Evolutionary conservation across 2,888 invertebrate genomes (phyloP), one percentile per base, ranked within the genome.

Genomic region (Nephrotoma guestfalica): DNA sequence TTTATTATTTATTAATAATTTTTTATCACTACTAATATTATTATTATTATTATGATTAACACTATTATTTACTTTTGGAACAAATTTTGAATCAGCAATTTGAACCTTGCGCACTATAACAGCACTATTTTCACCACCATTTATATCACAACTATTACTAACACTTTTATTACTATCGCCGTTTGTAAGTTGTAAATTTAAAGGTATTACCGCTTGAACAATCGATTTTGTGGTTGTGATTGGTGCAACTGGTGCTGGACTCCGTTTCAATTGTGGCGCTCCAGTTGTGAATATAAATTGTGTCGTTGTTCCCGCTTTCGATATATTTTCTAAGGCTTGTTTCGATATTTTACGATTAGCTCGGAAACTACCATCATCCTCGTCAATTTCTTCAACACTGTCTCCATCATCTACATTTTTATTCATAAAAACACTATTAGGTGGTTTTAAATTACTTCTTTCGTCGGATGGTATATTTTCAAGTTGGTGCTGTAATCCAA

Each of bases 301-400:
- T 89, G 94, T 92, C 18, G 94, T 93, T 87, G 93, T 93, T n/a
- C 95, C 94, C 87, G 94, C 95, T 90, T 94, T 94, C 45, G 94
- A 93, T 89, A 95, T 95, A 89, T 94, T 93, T 89, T 94, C 94
- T 86, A 94, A 91, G 9, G 95, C 94, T n/a, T 92, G 91, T 89
- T 93, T 93, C 7, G 94, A 93, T 88, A 90, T 88, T 51, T 88
- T 89, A 87, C 89, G 89, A 85, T 89, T 94, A 93, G 83, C 88
- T 87, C 88, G 87, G 88, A 87, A 43, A 87, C 88, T 87, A 57
- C 88, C 90, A 41, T 91, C 90, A 87, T 88, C 87, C 71, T 88
- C 88, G 87, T 88, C 88, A 88, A 87, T 86, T 87, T 88, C 88
- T 86, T 88, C 88, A 88, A 86, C 86, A 87, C 88, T 88, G 87